phyloP scores from a whole-genome alignment of 2,113 vertebrate genomes.

The Epinephelus cyanopodus region DNA sequence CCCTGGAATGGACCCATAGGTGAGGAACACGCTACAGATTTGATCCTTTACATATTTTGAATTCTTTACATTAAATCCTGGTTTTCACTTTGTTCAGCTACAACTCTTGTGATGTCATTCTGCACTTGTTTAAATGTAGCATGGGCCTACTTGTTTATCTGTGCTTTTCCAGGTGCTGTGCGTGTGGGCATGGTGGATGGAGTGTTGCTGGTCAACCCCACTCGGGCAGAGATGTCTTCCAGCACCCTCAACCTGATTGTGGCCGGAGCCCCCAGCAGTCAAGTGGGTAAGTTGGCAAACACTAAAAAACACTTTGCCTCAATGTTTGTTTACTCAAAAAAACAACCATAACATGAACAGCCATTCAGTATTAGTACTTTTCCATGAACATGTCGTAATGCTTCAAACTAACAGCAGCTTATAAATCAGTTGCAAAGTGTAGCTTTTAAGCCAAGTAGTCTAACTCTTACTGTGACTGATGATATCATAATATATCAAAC shows the following conservation, averaged over 20 bases:
- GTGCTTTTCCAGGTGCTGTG: slow-evolving; percentile 89
- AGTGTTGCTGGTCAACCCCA: slow-evolving; percentile 92
- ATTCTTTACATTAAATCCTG: not conserved
- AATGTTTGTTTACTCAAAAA: not conserved
- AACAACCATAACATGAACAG: not conserved
- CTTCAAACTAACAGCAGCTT: not conserved
- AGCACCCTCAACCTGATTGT: slow-evolving; percentile 93
- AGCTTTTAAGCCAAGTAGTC: not conserved
- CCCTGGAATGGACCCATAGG: slow-evolving; percentile 97
- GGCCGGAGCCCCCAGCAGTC: slow-evolving; percentile 88
- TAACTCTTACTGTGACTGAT: not conserved
- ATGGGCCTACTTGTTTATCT: not conserved
- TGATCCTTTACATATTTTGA: not conserved
- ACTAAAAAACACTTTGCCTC: not conserved
- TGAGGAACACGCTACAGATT: slow-evolving; percentile 71
- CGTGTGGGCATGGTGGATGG: slow-evolving; percentile 92
- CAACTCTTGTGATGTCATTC: not conserved
- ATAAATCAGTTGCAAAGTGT: not conserved
- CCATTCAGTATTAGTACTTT: not conserved
- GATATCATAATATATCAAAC: not conserved
- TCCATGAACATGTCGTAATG: not conserved
- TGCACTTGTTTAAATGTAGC: not conserved
- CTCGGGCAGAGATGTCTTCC: slow-evolving; percentile 90
- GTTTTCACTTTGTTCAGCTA: not conserved
- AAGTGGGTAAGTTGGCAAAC: slow-evolving; percentile 89